Conservation (phyloP, 2,888 invertebrate genomes). For the Trichopria drosophilae region DNA sequence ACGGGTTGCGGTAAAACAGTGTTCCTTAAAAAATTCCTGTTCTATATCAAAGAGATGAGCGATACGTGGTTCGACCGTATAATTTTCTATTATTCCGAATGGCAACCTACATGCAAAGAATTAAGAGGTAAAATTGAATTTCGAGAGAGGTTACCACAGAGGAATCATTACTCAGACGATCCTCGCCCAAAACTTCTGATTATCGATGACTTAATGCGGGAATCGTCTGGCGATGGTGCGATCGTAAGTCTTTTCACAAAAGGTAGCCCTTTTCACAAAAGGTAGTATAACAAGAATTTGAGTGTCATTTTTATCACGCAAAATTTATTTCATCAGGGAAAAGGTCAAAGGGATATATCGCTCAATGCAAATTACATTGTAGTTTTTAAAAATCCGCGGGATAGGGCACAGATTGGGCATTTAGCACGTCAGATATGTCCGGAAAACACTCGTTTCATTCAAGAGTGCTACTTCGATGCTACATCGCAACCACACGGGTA, state of each 20-base stretch:
- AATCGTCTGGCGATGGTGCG: conserved; percentile 10
- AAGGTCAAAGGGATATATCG: neutral
- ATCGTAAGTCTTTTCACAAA: conserved; percentile 37
- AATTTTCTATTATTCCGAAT: too few species aligned
- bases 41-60: conserved; percentile 1
- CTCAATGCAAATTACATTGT: neutral
- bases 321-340: conserved; percentile 24
- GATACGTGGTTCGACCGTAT: too few species aligned
- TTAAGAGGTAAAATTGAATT: too few species aligned
- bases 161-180: conserved; percentile 22
- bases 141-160: too few species aligned
- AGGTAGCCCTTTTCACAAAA: conserved; percentile 35
- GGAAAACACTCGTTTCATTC: too few species aligned
- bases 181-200: conserved; percentile 9
- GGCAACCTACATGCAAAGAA: too few species aligned
- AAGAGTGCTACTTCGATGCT: too few species aligned
- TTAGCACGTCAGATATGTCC: too few species aligned
- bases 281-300: too few species aligned
- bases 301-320: conserved; percentile 30
- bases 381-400: too few species aligned
- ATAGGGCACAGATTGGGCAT: too few species aligned
- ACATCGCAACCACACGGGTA: too few species aligned
- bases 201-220: conserved; percentile 28
- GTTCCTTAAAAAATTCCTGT: conserved; percentile 16
- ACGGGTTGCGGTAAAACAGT: conserved; percentile 19